Percentiles rank a stretch among this genome's conserved stretches.
These are phyloP conservation scores for Indri indri DNA, from an alignment of 2,113 vertebrate genomes.

Conservation along the genomic window DNA sequence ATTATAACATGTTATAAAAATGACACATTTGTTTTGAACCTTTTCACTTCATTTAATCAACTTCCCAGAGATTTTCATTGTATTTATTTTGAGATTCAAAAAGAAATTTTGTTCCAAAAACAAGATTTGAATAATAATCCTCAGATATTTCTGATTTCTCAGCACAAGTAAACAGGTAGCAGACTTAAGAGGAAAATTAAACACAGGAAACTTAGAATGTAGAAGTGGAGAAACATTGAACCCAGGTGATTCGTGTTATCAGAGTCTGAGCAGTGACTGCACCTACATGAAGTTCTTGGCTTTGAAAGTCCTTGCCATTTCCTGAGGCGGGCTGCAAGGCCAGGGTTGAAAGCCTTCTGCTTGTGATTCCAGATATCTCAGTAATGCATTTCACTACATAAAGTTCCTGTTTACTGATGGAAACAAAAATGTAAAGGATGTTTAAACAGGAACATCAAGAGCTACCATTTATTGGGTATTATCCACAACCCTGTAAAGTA, in stretches of 20 bases:
- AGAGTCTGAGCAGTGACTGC: not conserved
- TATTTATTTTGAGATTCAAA: conserved; percentile 27
- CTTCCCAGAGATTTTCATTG: not conserved
- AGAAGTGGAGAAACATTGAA: not conserved
- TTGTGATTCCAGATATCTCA: not conserved
- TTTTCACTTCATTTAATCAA: conserved; percentile 27
- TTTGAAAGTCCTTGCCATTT: not conserved
- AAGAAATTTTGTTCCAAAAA: not conserved
- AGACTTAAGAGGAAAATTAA: not conserved
- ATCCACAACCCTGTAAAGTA: not conserved
- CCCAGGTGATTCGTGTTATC: not conserved
- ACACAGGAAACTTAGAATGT: not conserved
- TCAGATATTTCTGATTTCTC: conserved; percentile 28
- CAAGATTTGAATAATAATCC: not conserved
- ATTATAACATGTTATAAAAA: not conserved
- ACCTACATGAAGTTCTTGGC: not conserved
- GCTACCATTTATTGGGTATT: not conserved
- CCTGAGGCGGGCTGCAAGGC: not conserved
- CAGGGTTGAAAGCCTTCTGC: not conserved
- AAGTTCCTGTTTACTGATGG: not conserved
- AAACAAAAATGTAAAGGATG: not conserved
- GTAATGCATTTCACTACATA: not conserved
- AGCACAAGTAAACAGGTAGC: not conserved
- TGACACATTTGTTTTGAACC: conserved; percentile 14
- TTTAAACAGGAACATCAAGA: not conserved